Conservation (phyloP, 1,140 invertebrate species). For the Popillia japonica region DNA sequence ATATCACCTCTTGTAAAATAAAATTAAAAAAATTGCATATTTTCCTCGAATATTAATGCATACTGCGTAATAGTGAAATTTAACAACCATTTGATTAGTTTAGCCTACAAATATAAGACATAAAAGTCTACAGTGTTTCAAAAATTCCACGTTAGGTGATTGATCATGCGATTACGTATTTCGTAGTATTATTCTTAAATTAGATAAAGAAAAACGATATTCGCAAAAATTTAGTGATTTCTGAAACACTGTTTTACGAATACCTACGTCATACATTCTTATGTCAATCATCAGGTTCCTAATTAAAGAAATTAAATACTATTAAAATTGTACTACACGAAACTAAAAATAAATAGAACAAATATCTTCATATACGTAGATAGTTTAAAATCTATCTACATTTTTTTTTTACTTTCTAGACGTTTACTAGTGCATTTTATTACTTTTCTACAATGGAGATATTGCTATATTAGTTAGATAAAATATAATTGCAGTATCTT, state of each 20-base stretch:
- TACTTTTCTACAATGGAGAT: constrained; percentile 22
- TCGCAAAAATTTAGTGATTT: not conserved
- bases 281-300: constrained; percentile 1
- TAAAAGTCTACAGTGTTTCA: not conserved
- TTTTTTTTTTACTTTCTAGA: constrained; percentile 3
- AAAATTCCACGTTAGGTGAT: not conserved
- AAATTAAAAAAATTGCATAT: not conserved
- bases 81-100: constrained; percentile 32
- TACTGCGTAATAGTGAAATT: constrained; percentile 18
- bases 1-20: constrained; percentile 20
- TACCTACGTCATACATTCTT: not conserved
- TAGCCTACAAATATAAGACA: constrained; percentile 20
- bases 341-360: constrained; percentile 28
- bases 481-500: not conserved
- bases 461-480: not conserved
- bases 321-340: constrained; percentile 31
- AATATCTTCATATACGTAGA: constrained; percentile 12
- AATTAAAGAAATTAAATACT: constrained; percentile 28
- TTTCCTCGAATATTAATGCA: constrained; percentile 23
- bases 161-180: constrained; percentile 14
- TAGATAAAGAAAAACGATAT: not conserved
- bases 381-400: not conserved
- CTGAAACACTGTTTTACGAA: constrained; percentile 24
- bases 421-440: constrained; percentile 19
- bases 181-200: not conserved